phyloP scores from a whole-genome alignment of 2,888 invertebrate genomes.

The Rhopalosiphum nymphaeae region DNA sequence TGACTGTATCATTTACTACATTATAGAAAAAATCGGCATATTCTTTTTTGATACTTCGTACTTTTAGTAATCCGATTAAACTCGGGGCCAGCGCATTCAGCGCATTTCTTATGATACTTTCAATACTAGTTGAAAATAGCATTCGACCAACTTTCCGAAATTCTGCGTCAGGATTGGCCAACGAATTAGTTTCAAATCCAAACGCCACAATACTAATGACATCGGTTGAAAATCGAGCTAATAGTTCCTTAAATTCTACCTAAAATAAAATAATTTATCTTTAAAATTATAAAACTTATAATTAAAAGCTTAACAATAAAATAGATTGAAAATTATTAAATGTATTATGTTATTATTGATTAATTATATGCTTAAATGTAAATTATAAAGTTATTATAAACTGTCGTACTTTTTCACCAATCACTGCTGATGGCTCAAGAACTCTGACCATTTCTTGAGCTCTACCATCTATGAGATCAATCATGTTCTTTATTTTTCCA shows the following conservation, averaged over 20 bases:
- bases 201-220: slow-evolving; percentile 73
- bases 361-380: neutral
- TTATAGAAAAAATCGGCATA: slow-evolving; percentile 63
- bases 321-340: neutral
- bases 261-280: slow-evolving; percentile 48
- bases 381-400: neutral
- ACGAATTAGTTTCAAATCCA: slow-evolving; percentile 72
- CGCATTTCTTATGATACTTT: slow-evolving; percentile 39
- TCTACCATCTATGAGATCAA: slow-evolving; percentile 71
- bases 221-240: slow-evolving; percentile 72
- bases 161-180: slow-evolving; percentile 70
- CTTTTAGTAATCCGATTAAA: slow-evolving; percentile 50
- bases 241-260: slow-evolving; percentile 71
- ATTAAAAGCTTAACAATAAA: neutral
- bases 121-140: slow-evolving; percentile 55
- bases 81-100: slow-evolving; percentile 50
- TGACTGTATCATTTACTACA: slow-evolving; percentile 64
- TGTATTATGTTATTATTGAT: neutral
- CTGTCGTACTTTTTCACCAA: slow-evolving; percentile 28
- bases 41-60: slow-evolving; percentile 63
- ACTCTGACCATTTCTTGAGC: slow-evolving; percentile 69
- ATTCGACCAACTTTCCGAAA: slow-evolving; percentile 69
- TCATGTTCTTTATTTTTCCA: slow-evolving; percentile 74
- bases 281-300: neutral
- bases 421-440: slow-evolving; percentile 32